phyloP scores from a whole-genome alignment of 2,113 vertebrate species.

The Lycaon pictus region DNA sequence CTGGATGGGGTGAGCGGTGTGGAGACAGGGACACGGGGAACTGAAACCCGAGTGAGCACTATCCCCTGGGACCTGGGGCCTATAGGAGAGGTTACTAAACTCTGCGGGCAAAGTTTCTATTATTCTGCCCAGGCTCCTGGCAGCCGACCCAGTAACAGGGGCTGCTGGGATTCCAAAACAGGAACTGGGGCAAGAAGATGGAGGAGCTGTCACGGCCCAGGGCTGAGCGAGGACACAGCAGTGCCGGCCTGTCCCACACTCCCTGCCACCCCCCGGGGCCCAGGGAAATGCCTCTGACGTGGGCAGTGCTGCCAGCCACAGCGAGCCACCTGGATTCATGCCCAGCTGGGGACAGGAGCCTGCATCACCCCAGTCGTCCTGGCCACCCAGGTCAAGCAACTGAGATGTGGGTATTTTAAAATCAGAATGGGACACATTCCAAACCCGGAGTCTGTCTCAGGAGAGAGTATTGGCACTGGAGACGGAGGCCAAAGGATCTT shows the following conservation, averaged over 20 bases:
- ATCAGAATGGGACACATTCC: not conserved
- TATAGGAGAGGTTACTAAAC: not conserved
- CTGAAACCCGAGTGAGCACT: not conserved
- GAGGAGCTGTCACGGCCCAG: not conserved
- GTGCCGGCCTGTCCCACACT: not conserved
- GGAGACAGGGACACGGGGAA: not conserved
- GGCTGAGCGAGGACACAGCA: not conserved
- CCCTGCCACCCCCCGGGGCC: not conserved
- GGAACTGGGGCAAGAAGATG: conserved; percentile 9
- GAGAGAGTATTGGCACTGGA: not conserved
- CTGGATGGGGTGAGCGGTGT: rapidly evolving
- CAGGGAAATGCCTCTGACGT: not conserved
- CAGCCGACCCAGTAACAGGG: not conserved
- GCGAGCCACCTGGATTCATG: not conserved
- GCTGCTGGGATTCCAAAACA: not conserved
- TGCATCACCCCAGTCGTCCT: not conserved
- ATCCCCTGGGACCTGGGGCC: not conserved
- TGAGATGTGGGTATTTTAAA: not conserved
- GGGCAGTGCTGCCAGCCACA: not conserved
- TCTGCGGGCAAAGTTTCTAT: not conserved
- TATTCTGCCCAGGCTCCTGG: not conserved
- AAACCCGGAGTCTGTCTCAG: not conserved
- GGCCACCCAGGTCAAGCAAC: conserved; percentile 6
- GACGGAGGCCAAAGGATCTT: not conserved
- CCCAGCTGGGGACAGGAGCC: not conserved